phyloP scores from a whole-genome alignment of 1,140 invertebrate genomes.

The Asbolus verrucosus region DNA sequence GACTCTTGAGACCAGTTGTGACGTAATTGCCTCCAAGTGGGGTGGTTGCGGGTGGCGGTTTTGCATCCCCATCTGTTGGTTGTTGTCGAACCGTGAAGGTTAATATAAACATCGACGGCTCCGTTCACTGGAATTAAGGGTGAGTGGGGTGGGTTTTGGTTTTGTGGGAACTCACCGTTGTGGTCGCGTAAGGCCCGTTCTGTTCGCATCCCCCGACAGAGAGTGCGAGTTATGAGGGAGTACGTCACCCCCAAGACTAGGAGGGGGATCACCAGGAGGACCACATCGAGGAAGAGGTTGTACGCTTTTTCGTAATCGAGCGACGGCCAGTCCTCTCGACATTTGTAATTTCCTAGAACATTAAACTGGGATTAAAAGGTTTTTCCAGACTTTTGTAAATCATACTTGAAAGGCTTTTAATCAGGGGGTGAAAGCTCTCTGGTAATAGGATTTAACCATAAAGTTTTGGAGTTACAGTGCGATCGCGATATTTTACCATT shows the following conservation, averaged over 20 bases:
- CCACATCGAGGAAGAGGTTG: slow-evolving; percentile 80
- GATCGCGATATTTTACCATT: slow-evolving; percentile 25
- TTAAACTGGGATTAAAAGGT: not conserved
- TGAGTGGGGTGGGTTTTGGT: no score
- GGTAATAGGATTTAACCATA: slow-evolving; percentile 5
- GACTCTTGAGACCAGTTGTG: slow-evolving; percentile 60
- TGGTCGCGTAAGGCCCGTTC: slow-evolving; percentile 51
- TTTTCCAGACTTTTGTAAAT: slow-evolving; percentile 18
- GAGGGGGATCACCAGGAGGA: slow-evolving; percentile 80
- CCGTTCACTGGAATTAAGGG: no score
- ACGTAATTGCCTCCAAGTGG: slow-evolving; percentile 52
- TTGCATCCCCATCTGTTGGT: slow-evolving; percentile 55
- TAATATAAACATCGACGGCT: slow-evolving; percentile 58
- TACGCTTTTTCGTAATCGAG: slow-evolving; percentile 75
- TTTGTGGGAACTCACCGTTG: no score
- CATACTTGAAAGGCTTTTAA: slow-evolving; percentile 9
- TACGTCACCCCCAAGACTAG: slow-evolving; percentile 82
- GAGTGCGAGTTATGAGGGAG: slow-evolving; percentile 65
- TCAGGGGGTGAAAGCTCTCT: not conserved
- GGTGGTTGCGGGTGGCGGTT: slow-evolving; percentile 40
- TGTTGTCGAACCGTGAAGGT: slow-evolving; percentile 54
- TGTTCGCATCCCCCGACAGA: slow-evolving; percentile 61
- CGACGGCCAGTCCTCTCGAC: slow-evolving; percentile 79
- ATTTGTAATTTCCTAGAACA: slow-evolving; percentile 70
- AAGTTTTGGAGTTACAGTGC: not conserved